These are phyloP conservation scores for Xiphophorus maculatus DNA, from an alignment of 2,113 vertebrate species.

Conservation along the genomic window DNA sequence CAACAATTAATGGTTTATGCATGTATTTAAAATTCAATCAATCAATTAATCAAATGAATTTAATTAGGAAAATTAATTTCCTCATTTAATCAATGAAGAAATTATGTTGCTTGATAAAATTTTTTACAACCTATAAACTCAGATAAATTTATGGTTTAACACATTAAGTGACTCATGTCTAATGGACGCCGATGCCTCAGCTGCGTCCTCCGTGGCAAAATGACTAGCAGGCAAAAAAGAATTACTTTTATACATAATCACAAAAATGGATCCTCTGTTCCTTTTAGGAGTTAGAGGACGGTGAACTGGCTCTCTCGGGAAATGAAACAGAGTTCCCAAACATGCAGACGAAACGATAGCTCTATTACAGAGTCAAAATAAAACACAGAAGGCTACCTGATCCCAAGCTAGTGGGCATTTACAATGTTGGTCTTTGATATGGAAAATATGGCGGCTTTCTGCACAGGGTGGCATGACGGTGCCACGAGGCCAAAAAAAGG, in stretches of 20 bases:
- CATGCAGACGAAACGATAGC: background rate
- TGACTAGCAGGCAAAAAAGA: background rate
- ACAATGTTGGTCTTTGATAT: background rate
- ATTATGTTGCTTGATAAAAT: background rate
- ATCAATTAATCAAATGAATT: background rate
- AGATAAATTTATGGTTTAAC: background rate
- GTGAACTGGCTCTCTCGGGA: conserved; percentile 5
- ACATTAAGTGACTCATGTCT: background rate
- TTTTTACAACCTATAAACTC: background rate
- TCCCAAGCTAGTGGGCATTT: background rate
- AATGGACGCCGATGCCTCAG: background rate
- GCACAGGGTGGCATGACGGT: background rate
- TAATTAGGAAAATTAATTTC: no score
- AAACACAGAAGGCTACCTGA: background rate
- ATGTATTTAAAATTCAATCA: background rate
- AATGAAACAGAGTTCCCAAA: conserved; percentile 1
- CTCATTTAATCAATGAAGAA: no score
- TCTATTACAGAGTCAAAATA: background rate
- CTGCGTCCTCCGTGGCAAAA: background rate
- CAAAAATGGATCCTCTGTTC: conserved; percentile 11
- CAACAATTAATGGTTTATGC: background rate
- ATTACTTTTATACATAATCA: conserved; percentile 23
- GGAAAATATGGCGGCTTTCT: background rate
- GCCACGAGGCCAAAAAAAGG: background rate
- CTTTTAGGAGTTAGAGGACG: conserved; percentile 31